These are phyloP conservation scores for Trachelus iudaicus DNA, from an alignment of 2,888 invertebrate genomes.

Conservation along the genomic window DNA sequence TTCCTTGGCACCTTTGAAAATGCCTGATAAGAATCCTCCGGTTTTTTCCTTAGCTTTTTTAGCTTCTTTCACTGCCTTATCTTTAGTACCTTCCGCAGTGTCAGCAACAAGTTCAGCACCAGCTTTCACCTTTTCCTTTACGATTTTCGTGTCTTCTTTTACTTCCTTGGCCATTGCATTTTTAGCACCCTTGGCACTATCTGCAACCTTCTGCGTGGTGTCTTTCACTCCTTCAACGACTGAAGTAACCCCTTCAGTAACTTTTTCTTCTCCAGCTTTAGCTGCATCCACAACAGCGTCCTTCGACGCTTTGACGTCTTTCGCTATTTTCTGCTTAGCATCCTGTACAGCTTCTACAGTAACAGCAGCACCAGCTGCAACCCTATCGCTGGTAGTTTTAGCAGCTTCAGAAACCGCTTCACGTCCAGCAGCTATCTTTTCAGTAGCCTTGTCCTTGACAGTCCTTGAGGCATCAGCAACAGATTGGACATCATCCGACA, in stretches of 20 bases:
- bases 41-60: slow-evolving; percentile 50
- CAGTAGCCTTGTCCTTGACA: slow-evolving; percentile 66
- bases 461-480: slow-evolving; percentile 68
- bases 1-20: slow-evolving; percentile 47
- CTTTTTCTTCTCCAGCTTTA: slow-evolving; percentile 28
- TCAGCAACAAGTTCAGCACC: slow-evolving; percentile 18
- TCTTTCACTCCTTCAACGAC: slow-evolving; percentile 36
- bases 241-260: slow-evolving; percentile 40
- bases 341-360: slow-evolving; percentile 15
- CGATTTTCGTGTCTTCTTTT: slow-evolving; percentile 8
- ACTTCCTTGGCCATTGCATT: slow-evolving; percentile 22
- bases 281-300: slow-evolving; percentile 29
- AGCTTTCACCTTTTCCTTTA: slow-evolving; percentile 22
- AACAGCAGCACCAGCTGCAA: slow-evolving; percentile 9
- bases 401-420: slow-evolving; percentile 36
- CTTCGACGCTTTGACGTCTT: slow-evolving; percentile 24
- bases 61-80: slow-evolving; percentile 61
- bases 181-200: slow-evolving; percentile 7
- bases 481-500: slow-evolving; percentile 67
- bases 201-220: slow-evolving; percentile 30
- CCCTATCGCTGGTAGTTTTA: slow-evolving; percentile 23
- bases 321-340: slow-evolving; percentile 15
- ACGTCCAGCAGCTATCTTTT: slow-evolving; percentile 52
- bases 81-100: slow-evolving; percentile 15
- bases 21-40: slow-evolving; percentile 24